phyloP scores from a whole-genome alignment of 2,113 vertebrate genomes.

The Proterorhinus semilunaris region DNA sequence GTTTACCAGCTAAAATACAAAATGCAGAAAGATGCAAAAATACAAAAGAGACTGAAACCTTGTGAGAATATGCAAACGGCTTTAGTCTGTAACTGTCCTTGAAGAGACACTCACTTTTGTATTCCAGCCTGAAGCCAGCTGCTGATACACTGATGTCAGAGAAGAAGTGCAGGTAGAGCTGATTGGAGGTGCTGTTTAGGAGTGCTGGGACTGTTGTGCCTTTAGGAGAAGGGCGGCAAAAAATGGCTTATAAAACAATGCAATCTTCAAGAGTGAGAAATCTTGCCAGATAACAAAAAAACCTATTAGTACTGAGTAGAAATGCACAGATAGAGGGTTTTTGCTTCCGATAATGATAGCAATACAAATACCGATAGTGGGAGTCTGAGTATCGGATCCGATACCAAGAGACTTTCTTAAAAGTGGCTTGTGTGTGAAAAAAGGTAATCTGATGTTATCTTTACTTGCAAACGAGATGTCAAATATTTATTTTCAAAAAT shows the following conservation, averaged over 20 bases:
- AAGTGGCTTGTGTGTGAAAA: too few species aligned
- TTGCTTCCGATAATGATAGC: too few species aligned
- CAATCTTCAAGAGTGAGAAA: neutral
- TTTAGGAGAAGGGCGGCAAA: constrained; percentile 59
- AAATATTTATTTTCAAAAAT: too few species aligned
- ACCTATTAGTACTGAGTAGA: neutral
- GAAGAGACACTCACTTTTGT: constrained; percentile 89
- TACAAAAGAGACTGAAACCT: neutral
- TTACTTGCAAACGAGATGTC: too few species aligned
- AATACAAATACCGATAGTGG: too few species aligned
- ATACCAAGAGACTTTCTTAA: too few species aligned
- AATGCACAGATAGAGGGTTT: too few species aligned
- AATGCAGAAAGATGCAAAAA: neutral
- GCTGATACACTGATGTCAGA: constrained; percentile 98
- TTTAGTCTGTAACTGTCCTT: neutral
- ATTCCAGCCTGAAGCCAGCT: constrained; percentile 95
- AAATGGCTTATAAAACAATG: neutral
- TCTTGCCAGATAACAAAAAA: neutral
- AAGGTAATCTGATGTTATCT: too few species aligned
- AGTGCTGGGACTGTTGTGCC: constrained; percentile 94
- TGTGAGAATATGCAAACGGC: neutral
- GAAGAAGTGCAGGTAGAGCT: constrained; percentile 97
- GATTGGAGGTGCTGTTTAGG: constrained; percentile 98
- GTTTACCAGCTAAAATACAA: neutral
- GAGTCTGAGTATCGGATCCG: too few species aligned